These are phyloP conservation scores for Ruditapes philippinarum DNA, from an alignment of 1,140 invertebrate genomes.

Conservation along the genomic window DNA sequence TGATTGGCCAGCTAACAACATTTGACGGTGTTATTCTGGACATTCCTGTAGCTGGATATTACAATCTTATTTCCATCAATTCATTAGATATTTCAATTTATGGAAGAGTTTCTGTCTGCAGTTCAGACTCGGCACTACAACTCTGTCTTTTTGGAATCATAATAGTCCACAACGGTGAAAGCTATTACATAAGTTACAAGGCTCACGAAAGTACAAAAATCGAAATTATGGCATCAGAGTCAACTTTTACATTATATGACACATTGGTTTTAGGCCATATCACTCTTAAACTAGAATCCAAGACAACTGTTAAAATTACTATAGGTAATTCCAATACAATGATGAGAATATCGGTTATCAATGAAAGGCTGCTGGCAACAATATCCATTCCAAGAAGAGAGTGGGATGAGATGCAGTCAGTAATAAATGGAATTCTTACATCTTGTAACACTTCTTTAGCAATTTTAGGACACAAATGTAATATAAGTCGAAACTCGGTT, in stretches of 20 bases:
- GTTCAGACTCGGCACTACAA: not conserved
- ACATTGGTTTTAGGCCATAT: constrained; percentile 28
- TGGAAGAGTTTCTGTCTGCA: constrained; percentile 60
- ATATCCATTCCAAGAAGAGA: constrained; percentile 20
- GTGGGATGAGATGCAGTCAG: not conserved
- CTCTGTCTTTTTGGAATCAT: constrained; percentile 68
- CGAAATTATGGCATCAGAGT: constrained; percentile 46
- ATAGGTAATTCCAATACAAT: not conserved
- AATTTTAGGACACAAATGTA: constrained; percentile 24
- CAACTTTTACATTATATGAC: constrained; percentile 6
- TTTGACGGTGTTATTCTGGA: constrained; percentile 71
- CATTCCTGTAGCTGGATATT: constrained; percentile 42
- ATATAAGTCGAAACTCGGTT: not conserved
- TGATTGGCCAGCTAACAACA: constrained; percentile 64
- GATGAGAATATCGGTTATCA: constrained; percentile 37
- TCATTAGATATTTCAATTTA: constrained; percentile 20
- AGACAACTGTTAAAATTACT: constrained; percentile 40
- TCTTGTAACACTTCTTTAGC: constrained; percentile 48
- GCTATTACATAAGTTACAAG: constrained; percentile 58
- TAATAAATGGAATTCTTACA: constrained; percentile 41
- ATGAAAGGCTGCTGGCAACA: constrained; percentile 30
- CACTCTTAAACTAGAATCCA: constrained; percentile 46
- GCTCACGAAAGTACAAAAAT: constrained; percentile 21
- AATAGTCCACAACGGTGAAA: constrained; percentile 49
- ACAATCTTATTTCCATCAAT: constrained; percentile 33